phyloP scores from a whole-genome alignment of 2,888 invertebrate genomes.

The Perizoma affinitatum region DNA sequence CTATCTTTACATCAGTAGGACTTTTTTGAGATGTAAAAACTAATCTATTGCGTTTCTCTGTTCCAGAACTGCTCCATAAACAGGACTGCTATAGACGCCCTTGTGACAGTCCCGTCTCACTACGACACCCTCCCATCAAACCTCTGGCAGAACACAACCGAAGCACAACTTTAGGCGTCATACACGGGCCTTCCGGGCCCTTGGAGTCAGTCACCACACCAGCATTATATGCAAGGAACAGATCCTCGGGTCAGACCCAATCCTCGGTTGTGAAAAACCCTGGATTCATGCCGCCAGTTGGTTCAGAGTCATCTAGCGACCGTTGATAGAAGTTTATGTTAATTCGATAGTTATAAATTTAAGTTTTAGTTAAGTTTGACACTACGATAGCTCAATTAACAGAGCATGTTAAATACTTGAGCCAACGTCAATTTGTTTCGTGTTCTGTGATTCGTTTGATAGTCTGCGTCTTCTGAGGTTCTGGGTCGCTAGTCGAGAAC shows the following conservation, averaged over 20 bases:
- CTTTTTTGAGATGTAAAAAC: too few species aligned
- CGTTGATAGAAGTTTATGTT: slow-evolving; percentile 50
- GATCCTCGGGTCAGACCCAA: slow-evolving; percentile 49
- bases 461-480: too few species aligned
- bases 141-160: slow-evolving; percentile 73
- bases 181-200: slow-evolving; percentile 51
- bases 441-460: slow-evolving; percentile 19
- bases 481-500: too few species aligned
- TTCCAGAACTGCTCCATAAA: slow-evolving; percentile 88
- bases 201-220: slow-evolving; percentile 50
- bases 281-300: slow-evolving; percentile 55
- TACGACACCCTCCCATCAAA: slow-evolving; percentile 85
- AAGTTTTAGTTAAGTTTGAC: slow-evolving; percentile 18
- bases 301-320: slow-evolving; percentile 49
- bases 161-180: slow-evolving; percentile 71
- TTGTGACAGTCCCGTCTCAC: slow-evolving; percentile 90
- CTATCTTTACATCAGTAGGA: too few species aligned
- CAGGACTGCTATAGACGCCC: slow-evolving; percentile 88
- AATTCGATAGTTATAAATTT: slow-evolving; percentile 28
- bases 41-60: slow-evolving; percentile 24
- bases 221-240: slow-evolving; percentile 58
- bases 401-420: neutral
- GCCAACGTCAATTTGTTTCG: neutral
- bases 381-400: slow-evolving; percentile 6
- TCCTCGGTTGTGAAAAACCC: slow-evolving; percentile 74